A percentile compares a stretch with the other conserved stretches of the same genome.
Evolutionary conservation across 2,113 vertebrate genomes (phyloP).

Genomic region (Grantiella picta): DNA sequence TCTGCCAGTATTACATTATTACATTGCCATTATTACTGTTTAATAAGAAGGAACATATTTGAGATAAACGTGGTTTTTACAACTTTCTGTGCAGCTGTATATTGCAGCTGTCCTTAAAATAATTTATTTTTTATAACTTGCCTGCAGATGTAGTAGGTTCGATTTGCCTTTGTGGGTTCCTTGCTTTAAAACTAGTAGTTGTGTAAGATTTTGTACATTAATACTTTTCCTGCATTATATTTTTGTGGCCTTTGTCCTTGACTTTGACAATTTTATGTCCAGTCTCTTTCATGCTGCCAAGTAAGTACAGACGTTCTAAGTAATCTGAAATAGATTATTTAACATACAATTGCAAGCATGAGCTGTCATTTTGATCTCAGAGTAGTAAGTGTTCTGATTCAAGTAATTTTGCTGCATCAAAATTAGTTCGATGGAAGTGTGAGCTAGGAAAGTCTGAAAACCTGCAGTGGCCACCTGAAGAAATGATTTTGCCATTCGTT

Average conservation of each 20-base stretch:
- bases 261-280: conserved; percentile 61
- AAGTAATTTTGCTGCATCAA: neutral
- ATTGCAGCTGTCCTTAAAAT: neutral
- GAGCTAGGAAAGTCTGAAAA: neutral
- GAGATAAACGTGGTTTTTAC: neutral
- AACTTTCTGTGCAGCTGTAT: neutral
- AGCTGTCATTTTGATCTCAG: neutral
- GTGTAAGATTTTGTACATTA: neutral
- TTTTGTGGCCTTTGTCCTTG: conserved; percentile 74
- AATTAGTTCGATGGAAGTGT: neutral
- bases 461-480: neutral
- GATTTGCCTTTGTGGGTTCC: neutral
- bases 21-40: neutral
- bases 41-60: neutral
- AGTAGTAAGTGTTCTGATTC: neutral
- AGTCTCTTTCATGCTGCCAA: conserved; percentile 99
- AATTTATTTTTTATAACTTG: neutral
- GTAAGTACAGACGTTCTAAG: conserved; percentile 79
- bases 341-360: neutral
- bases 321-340: neutral
- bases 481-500: neutral
- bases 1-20: neutral
- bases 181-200: neutral
- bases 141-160: neutral
- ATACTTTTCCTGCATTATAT: neutral